Percentiles rank a stretch among this genome's conserved stretches.
Evolutionary conservation across 92 coral and sea anemone species (phyloP).

Genomic region (Zoanthus gigantus): DNA sequence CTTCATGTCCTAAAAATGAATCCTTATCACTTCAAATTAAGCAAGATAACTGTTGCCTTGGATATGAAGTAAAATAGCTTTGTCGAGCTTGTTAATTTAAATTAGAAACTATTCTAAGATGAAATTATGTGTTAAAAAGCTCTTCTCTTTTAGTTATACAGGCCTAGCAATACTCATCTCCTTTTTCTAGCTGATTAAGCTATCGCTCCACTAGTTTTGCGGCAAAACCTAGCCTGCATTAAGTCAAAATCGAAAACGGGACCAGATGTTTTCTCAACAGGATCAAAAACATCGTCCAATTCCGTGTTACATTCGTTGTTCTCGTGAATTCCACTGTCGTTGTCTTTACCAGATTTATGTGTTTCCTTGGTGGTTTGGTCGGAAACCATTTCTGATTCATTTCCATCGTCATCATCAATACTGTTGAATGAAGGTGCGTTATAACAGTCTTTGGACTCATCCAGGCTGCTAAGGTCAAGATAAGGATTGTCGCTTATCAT

Average conservation of each 20-base stretch:
- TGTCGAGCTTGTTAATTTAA: no score
- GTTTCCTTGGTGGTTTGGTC: neutral
- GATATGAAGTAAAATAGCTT: no score
- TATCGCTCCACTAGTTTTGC: conserved; percentile 14
- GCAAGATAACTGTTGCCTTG: no score
- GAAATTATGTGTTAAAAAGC: no score
- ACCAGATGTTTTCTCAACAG: conserved; percentile 1
- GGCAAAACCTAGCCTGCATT: conserved; percentile 24
- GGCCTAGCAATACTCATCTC: no score
- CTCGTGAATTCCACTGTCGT: conserved; percentile 14
- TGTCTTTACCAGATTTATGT: neutral
- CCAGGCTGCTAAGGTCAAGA: conserved; percentile 78
- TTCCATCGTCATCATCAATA: conserved; percentile 34
- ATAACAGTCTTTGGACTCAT: conserved; percentile 79
- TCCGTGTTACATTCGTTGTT: conserved; percentile 9
- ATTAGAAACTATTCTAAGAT: no score
- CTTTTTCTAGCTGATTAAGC: neutral
- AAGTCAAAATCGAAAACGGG: conserved; percentile 24
- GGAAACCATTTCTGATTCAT: conserved; percentile 33
- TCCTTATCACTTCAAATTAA: no score
- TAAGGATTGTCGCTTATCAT: conserved; percentile 82
- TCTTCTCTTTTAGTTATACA: no score
- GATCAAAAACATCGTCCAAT: conserved; percentile 12
- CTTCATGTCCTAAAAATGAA: no score
- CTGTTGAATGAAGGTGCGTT: conserved; percentile 88